Base-by-base conservation (phyloP, 2,888 invertebrate species). In the Adineta ricciae region DNA sequence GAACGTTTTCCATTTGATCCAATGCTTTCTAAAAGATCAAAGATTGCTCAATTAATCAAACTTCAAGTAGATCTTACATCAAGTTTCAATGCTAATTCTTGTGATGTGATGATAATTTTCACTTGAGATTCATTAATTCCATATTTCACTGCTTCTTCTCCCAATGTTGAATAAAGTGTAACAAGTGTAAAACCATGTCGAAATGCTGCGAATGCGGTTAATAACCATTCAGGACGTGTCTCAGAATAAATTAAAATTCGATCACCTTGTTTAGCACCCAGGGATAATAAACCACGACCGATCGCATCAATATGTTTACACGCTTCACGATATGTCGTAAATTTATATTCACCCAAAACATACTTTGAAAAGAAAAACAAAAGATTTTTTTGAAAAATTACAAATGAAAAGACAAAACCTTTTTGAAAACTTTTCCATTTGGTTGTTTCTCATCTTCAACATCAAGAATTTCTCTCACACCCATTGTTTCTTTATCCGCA, bases 201-300 rank as follows among this genome's bases (percentile, higher is more conserved):
- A 92, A 99, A 96, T 91, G 96, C 95, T 84, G 96, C 97, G 89
- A 97, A 95, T 1, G 97, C 96, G 0, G 96, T 94, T 84, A 97
- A 92, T 94, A 98, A 94, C 99, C 99, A 99, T 91, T 99, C 98
- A 83, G 95, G 95, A 88, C 97, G 92, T 0, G 98, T 99, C 92
- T 99, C 99, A 0, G 97, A 96, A 92, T 97, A 98, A 89, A 99
- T 94, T 85, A 95, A 96, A 87, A 98, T 92, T 87, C 93, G 91
- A 19, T 92, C 92, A 64, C 88, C 87, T 19, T 94, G 93, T 88
- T 91, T 90, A 88, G 94, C 93, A 49, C 96, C 96, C 56, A 95
- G 21, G 41, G 46, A 50, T n/a, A 84, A 72, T 38, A 85, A 56
- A 36, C 97, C 98, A 86, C 93, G 93, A 83, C 95, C 95, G 90